These are phyloP conservation scores for Machimus rusticus DNA, from an alignment of 2,888 invertebrate genomes.

Conservation along the genomic window DNA sequence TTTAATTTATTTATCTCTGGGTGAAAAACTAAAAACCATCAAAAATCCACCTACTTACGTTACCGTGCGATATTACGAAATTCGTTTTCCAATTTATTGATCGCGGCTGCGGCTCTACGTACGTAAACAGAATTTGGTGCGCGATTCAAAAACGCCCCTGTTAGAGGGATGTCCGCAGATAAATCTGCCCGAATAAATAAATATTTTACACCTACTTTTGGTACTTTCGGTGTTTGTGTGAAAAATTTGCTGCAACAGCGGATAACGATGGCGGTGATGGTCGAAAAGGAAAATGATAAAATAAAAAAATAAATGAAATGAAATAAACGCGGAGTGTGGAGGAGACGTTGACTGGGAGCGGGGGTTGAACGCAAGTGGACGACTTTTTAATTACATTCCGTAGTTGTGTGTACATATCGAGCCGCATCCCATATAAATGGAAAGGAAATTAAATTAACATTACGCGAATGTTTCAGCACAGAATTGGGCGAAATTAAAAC, in stretches of 20 bases:
- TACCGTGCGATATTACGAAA: neutral
- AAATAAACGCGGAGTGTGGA: neutral
- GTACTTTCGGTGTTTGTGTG: conserved; percentile 2
- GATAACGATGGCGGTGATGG: neutral
- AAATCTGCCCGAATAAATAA: conserved; percentile 22
- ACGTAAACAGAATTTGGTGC: neutral
- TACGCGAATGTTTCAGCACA: conserved; percentile 36
- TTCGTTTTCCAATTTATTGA: neutral
- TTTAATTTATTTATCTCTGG: neutral
- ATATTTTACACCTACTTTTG: conserved; percentile 15
- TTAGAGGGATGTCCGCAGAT: conserved; percentile 10
- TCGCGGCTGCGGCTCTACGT: neutral
- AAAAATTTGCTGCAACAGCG: neutral
- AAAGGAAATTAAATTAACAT: conserved; percentile 36
- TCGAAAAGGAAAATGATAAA: neutral
- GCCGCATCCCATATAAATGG: conserved; percentile 30
- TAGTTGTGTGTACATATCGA: conserved; percentile 18
- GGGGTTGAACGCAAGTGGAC: neutral
- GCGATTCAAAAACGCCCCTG: neutral
- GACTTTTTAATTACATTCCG: conserved; percentile 36
- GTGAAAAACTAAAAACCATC: neutral
- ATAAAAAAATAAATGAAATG: neutral
- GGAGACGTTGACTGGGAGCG: neutral
- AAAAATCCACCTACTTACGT: conserved; percentile 21
- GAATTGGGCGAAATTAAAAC: conserved; percentile 37